phyloP scores from a whole-genome alignment of 2,888 invertebrate genomes.

The Drosophila gaucha region DNA sequence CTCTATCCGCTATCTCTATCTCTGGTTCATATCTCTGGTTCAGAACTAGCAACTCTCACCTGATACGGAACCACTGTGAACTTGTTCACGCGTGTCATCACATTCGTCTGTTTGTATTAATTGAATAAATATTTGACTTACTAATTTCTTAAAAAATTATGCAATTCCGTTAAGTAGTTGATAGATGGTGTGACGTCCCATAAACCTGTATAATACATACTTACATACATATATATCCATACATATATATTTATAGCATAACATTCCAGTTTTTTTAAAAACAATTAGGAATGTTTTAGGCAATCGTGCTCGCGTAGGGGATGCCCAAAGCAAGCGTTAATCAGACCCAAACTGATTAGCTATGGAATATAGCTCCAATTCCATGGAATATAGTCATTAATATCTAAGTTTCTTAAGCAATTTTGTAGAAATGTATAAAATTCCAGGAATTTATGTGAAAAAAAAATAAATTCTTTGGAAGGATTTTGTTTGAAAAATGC shows the following conservation, averaged over 20 bases:
- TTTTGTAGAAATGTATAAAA: background rate
- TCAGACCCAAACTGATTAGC: background rate
- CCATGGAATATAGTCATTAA: background rate
- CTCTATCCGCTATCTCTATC: no score
- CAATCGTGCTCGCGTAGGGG: background rate
- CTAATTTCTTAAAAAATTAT: slow-evolving; percentile 10
- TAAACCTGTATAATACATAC: slow-evolving; percentile 7
- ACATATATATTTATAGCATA: background rate
- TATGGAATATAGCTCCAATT: background rate
- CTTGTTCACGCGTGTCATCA: slow-evolving; percentile 10
- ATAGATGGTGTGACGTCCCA: slow-evolving; percentile 10
- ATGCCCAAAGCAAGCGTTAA: background rate
- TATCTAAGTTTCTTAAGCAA: background rate
- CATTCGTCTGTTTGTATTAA: background rate
- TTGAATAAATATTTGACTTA: slow-evolving; percentile 13
- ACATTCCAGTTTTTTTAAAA: slow-evolving; percentile 13
- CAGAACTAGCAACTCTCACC: background rate
- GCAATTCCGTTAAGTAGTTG: slow-evolving; percentile 24
- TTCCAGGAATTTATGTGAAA: background rate
- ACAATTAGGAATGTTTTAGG: background rate
- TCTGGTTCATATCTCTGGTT: no score
- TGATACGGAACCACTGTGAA: background rate
- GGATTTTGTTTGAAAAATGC: background rate
- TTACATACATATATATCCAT: background rate
- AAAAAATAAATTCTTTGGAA: background rate